Evolutionary conservation across 2,113 vertebrate species (phyloP).

Genomic region (Eudyptes chrysolophus): DNA sequence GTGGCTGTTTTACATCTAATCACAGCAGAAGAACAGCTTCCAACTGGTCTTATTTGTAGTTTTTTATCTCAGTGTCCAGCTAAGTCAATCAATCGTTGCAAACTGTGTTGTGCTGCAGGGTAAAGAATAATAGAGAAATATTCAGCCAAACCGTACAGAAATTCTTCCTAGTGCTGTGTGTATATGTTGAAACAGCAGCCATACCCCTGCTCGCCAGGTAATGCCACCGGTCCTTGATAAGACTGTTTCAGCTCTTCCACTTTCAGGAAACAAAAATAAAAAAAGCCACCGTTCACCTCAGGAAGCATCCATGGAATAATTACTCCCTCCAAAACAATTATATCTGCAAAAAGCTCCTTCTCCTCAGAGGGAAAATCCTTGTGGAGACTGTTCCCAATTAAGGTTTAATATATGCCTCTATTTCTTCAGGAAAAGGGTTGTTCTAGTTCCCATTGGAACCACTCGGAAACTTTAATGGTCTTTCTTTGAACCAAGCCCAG

Average conservation of each 20-base stretch:
- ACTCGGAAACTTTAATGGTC: not conserved
- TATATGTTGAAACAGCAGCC: not conserved
- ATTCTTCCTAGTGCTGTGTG: not conserved
- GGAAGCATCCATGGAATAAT: conserved; percentile 7
- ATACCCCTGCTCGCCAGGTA: not conserved
- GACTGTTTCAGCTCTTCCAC: not conserved
- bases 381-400: conserved; percentile 47
- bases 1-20: conserved; percentile 37
- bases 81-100: conserved; percentile 48
- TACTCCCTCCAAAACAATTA: conserved; percentile 46
- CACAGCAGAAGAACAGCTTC: not conserved
- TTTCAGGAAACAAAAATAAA: not conserved
- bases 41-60: not conserved
- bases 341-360: conserved; percentile 32
- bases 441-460: not conserved
- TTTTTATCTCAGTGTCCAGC: conserved; percentile 55
- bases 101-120: conserved; percentile 56
- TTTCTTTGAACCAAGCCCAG: conserved; percentile 25
- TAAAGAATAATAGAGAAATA: conserved; percentile 7
- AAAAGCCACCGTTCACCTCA: not conserved
- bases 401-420: conserved; percentile 22
- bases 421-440: conserved; percentile 18
- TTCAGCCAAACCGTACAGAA: not conserved
- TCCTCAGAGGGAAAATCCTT: conserved; percentile 31
- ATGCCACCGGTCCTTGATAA: not conserved